Evolutionary conservation across 2,797 vertebrate species (phyloP).

Genomic region (Pantherophis alleghaniensis): DNA sequence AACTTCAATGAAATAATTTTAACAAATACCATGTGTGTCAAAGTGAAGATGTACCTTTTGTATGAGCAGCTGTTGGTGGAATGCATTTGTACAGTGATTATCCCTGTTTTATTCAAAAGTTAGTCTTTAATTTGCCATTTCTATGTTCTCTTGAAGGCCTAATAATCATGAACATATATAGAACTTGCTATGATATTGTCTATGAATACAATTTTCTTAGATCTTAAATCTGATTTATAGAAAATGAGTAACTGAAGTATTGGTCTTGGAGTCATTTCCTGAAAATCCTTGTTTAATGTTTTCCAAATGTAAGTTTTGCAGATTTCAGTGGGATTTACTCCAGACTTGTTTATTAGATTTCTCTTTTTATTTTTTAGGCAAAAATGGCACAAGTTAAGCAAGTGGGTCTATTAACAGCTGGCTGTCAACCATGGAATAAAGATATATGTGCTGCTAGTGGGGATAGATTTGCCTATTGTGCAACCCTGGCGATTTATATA

Average conservation of each 20-base stretch:
- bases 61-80: not conserved
- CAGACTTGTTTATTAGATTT: not conserved
- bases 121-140: not conserved
- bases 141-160: not conserved
- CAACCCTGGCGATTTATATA: constrained; percentile 93
- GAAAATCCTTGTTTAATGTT: not conserved
- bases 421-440: constrained; percentile 98
- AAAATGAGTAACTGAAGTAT: not conserved
- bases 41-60: not conserved
- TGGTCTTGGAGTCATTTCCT: not conserved
- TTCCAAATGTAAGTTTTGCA: not conserved
- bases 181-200: not conserved
- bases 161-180: not conserved
- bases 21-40: not conserved
- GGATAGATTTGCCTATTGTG: constrained; percentile 95
- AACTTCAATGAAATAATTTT: not conserved
- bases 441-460: constrained; percentile 93
- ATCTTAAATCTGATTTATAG: not conserved
- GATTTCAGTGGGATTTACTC: not conserved
- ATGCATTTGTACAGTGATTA: not conserved
- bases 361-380: constrained; percentile 70
- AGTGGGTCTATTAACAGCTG: constrained; percentile 91
- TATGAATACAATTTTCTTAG: not conserved
- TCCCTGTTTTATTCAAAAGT: not conserved
- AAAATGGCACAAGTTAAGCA: constrained; percentile 95